Base-by-base conservation (phyloP, 1,140 invertebrate genomes). In the Micrasema longulum region DNA sequence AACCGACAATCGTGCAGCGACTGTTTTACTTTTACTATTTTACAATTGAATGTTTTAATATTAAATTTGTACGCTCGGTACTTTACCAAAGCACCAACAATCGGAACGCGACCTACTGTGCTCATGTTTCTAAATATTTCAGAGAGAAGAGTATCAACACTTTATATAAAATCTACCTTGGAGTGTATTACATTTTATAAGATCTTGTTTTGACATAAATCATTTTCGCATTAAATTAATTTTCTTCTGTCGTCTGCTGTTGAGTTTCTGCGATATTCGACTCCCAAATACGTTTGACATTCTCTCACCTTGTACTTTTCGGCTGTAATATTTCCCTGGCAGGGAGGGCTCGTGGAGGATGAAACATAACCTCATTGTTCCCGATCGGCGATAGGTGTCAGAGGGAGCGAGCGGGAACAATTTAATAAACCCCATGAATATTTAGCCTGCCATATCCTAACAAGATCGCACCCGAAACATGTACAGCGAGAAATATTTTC, bases 321-420 rank as follows among this genome's bases (percentile, higher is more conserved):
- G 26, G 20, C 16, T 55, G 55, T 60, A 23, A 26, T 22, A 60
- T 60, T 38, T 41, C 55, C 18, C 14, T 20, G 55, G 16, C 55
- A 55, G 26, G 52, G 23, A 55, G 52, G 31, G 1, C 2, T 35
- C 52, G 11, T 22, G 47, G n/a, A 23, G 23, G 12, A 55, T 55
- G 52, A 55, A 55, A 55, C 52, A 60, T 43, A 60, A 60, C 55
- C 55, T 60, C 55, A 60, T 60, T 60, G 55, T 60, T 60, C 55
- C 55, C 20, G 55, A 60, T 60, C 55, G 55, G 55, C 35, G 55
- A 38, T 60, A 60, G 55, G 55, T 60, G 55, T 60, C 55, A 38
- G 55, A n/a, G 36, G 55, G 55, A 60, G 55, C 35, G 16, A 60
- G 35, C 55, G 55, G 55, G 55, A 60, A 60, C 55, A 60, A 60